A percentile compares a stretch with the other conserved stretches of the same genome.
Conservation (phyloP, 2,888 invertebrate genomes). For the Dinocampus coccinellae region DNA sequence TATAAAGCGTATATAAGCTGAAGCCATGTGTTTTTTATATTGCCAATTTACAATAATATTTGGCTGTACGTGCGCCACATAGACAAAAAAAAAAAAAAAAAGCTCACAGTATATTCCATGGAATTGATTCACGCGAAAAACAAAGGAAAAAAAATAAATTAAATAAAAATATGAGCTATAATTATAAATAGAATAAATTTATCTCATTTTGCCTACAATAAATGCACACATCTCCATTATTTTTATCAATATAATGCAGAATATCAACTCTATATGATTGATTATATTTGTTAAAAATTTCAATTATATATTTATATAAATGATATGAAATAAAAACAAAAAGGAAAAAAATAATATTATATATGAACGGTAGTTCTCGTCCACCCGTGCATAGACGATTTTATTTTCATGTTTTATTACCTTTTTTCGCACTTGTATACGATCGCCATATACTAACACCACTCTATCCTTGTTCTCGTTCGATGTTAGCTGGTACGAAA, state of each 20-base stretch:
- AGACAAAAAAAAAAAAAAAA: too few species aligned
- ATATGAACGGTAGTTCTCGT: background rate
- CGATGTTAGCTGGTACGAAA: slow-evolving; percentile 69
- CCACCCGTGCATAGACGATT: slow-evolving; percentile 11
- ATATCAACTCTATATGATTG: background rate
- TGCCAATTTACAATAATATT: background rate
- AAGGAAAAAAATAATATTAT: too few species aligned
- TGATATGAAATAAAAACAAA: background rate
- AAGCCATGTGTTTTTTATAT: background rate
- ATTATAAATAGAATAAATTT: background rate
- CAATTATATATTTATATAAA: background rate
- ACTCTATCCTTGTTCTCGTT: slow-evolving; percentile 71
- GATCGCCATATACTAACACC: slow-evolving; percentile 72
- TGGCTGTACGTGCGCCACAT: background rate
- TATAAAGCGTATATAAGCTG: background rate
- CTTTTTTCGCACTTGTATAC: slow-evolving; percentile 71
- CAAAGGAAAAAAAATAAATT: background rate
- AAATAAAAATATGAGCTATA: too few species aligned
- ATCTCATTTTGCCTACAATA: background rate
- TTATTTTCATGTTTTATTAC: slow-evolving; percentile 62
- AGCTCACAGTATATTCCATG: too few species aligned
- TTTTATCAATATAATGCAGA: background rate
- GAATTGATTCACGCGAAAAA: background rate
- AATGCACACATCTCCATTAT: background rate
- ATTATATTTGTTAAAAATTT: background rate